phyloP scores from a whole-genome alignment of 2,797 vertebrate genomes.

The Staurois parvus region DNA sequence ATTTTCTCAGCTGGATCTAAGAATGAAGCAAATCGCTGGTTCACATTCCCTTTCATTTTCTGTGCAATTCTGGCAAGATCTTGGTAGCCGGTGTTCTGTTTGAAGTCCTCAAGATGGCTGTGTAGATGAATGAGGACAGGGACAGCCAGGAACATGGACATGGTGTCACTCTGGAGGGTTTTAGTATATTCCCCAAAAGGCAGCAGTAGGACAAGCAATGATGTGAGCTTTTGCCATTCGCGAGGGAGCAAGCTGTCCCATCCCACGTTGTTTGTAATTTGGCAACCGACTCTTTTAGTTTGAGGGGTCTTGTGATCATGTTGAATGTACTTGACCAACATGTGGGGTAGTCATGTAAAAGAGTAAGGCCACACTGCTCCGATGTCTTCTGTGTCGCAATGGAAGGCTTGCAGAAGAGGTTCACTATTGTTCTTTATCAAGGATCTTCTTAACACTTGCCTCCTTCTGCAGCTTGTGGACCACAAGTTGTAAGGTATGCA shows the following conservation, averaged over 20 bases:
- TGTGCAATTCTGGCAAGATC: too few relatives aligned
- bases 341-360: neutral
- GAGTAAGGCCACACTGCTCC: neutral
- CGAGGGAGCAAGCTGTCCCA: too few relatives aligned
- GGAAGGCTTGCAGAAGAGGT: too few relatives aligned
- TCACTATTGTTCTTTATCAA: neutral
- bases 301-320: neutral
- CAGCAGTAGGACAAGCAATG: too few relatives aligned
- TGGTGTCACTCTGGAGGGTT: too few relatives aligned
- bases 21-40: neutral
- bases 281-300: neutral
- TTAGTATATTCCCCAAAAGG: too few relatives aligned
- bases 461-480: neutral
- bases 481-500: conserved; percentile 8
- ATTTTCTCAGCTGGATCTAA: neutral
- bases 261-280: neutral
- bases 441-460: neutral
- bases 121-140: neutral
- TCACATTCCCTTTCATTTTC: too few relatives aligned
- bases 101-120: too few relatives aligned
- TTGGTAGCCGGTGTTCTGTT: neutral
- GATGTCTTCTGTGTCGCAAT: neutral
- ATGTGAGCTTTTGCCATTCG: neutral
- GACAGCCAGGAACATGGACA: too few relatives aligned
- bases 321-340: neutral